These are phyloP conservation scores for Drosophila sordidula DNA, from an alignment of 2,888 invertebrate species.

Conservation along the genomic window DNA sequence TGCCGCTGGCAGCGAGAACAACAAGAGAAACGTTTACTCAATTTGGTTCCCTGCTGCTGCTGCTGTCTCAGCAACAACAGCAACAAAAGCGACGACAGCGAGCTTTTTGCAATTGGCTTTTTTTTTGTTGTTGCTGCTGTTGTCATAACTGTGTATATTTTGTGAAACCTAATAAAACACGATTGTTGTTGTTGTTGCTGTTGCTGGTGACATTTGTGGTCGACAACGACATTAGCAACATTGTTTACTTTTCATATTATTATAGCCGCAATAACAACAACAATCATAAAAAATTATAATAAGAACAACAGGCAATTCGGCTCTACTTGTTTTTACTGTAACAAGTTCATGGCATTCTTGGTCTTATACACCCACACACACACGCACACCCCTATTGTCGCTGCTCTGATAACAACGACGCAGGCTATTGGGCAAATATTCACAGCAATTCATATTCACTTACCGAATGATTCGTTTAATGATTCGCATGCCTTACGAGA, in stretches of 20 bases:
- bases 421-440: constrained; percentile 16
- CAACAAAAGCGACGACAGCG: constrained; percentile 21
- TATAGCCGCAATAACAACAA: constrained; percentile 53
- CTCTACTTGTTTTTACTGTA: constrained; percentile 37
- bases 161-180: constrained; percentile 67
- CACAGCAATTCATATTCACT: constrained; percentile 25
- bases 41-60: constrained; percentile 39
- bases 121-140: constrained; percentile 38
- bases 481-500: constrained; percentile 14
- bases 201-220: constrained; percentile 54
- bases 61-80: constrained; percentile 36
- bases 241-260: constrained; percentile 66
- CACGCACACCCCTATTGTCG: constrained; percentile 5
- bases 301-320: constrained; percentile 59
- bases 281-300: constrained; percentile 45
- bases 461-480: constrained; percentile 34
- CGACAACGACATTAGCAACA: constrained; percentile 55
- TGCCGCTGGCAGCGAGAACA: constrained; percentile 42
- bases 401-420: constrained; percentile 37
- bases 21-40: constrained; percentile 48
- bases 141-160: constrained; percentile 52
- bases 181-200: constrained; percentile 32
- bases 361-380: not conserved
- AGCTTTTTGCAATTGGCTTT: constrained; percentile 37
- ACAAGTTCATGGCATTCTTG: constrained; percentile 45